Evolutionary conservation across 2,888 invertebrate genomes (phyloP).

Genomic region (Ptychoptera contaminata): DNA sequence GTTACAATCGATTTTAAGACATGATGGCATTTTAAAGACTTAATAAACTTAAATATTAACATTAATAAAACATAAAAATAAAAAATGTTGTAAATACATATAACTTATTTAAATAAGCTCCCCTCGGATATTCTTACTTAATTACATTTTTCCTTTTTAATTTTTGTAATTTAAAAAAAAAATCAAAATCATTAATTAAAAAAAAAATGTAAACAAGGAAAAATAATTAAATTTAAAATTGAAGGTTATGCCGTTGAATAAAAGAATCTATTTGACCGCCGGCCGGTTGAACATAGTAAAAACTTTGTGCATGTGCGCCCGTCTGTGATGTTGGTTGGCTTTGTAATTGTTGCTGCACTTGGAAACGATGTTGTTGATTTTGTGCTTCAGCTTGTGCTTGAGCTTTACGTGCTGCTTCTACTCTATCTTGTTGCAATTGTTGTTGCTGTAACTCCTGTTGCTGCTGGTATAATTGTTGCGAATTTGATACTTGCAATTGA

Average conservation of each 20-base stretch:
- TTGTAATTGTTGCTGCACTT: constrained; percentile 4
- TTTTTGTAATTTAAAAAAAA: not conserved
- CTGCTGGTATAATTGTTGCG: constrained; percentile 47
- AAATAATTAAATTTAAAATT: constrained; percentile 32
- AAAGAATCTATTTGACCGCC: constrained; percentile 58
- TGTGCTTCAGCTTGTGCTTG: constrained; percentile 20
- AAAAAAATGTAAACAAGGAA: not conserved
- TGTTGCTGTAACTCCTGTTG: constrained; percentile 53
- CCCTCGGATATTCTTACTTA: no score
- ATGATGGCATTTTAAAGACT: no score
- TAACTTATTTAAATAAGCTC: no score
- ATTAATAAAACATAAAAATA: no score
- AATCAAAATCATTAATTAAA: not conserved
- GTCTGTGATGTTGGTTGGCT: constrained; percentile 14
- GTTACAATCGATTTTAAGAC: no score
- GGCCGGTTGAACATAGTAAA: constrained; percentile 41
- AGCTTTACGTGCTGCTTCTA: constrained; percentile 36
- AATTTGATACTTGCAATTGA: constrained; percentile 42
- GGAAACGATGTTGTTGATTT: constrained; percentile 8
- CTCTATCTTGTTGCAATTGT: constrained; percentile 41
- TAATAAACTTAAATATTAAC: no score
- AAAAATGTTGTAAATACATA: no score
- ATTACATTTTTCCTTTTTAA: no score
- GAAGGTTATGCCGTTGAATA: constrained; percentile 54
- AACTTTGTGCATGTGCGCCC: constrained; percentile 27